Evolutionary conservation across 2,888 invertebrate species (phyloP).

Genomic region (Acutogordius australiensis): DNA sequence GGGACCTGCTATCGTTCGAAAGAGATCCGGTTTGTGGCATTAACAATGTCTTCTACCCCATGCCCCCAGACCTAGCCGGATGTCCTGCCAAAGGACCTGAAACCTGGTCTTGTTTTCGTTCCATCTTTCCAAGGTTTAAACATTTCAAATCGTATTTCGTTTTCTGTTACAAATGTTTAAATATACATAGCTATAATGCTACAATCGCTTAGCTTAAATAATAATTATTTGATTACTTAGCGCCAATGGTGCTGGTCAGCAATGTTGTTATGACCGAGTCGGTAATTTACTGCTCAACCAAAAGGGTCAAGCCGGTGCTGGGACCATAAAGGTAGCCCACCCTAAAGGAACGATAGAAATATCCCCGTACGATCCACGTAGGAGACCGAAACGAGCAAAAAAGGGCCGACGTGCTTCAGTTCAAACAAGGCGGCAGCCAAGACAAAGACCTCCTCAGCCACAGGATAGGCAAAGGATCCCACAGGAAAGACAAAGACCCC

Average conservation of each 20-base stretch:
- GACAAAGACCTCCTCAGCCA: too few relatives aligned
- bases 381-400: too few relatives aligned
- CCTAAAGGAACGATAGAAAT: slow-evolving; percentile 2
- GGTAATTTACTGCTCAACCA: neutral
- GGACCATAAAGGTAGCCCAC: neutral
- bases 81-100: neutral
- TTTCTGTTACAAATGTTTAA: too few relatives aligned
- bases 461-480: too few relatives aligned
- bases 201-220: too few relatives aligned
- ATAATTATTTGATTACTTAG: neutral
- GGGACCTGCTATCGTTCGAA: neutral
- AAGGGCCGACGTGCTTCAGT: too few relatives aligned
- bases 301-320: neutral
- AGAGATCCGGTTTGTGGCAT: neutral
- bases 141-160: neutral
- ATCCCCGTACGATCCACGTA: neutral
- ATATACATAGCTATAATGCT: too few relatives aligned
- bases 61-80: neutral
- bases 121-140: slow-evolving; percentile 5
- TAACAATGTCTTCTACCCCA: neutral
- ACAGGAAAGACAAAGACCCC: too few relatives aligned
- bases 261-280: neutral
- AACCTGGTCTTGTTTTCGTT: slow-evolving; percentile 3
- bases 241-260: neutral
- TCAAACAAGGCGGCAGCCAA: too few relatives aligned